A percentile compares a stretch with the other conserved stretches of the same genome.
Conservation (phyloP, 1,140 invertebrate genomes). For the Andricus grossulariae region DNA sequence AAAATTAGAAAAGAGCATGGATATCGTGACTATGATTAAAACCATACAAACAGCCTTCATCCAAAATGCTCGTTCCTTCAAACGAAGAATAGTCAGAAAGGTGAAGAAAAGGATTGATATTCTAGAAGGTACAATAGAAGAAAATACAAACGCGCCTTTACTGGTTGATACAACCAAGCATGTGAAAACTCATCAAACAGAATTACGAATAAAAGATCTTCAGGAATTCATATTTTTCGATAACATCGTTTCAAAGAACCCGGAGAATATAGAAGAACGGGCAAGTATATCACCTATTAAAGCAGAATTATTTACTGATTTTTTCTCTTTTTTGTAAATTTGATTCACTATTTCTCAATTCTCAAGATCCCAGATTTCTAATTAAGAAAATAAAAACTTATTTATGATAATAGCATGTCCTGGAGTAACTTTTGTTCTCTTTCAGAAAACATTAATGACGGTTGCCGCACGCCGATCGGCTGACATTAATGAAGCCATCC, state of each 20-base stretch:
- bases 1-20: background rate
- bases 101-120: background rate
- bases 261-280: background rate
- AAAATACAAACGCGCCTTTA: background rate
- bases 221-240: background rate
- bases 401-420: too few species aligned
- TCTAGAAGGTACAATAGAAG: background rate
- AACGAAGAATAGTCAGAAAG: background rate
- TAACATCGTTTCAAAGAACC: background rate
- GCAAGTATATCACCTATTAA: background rate
- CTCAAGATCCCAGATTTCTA: too few species aligned
- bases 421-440: background rate
- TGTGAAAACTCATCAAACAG: background rate
- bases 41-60: background rate
- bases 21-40: background rate
- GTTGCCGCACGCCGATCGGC: background rate
- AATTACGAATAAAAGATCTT: background rate
- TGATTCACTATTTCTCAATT: too few species aligned
- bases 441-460: background rate
- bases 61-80: background rate
- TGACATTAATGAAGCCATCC: background rate
- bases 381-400: too few species aligned
- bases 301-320: background rate
- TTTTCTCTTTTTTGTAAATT: too few species aligned
- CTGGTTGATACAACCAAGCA: background rate